Evolutionary conservation across 2,797 vertebrate species (phyloP), one percentile per base, ranked within the genome.

Genomic region (Crenichthys baileyi): DNA sequence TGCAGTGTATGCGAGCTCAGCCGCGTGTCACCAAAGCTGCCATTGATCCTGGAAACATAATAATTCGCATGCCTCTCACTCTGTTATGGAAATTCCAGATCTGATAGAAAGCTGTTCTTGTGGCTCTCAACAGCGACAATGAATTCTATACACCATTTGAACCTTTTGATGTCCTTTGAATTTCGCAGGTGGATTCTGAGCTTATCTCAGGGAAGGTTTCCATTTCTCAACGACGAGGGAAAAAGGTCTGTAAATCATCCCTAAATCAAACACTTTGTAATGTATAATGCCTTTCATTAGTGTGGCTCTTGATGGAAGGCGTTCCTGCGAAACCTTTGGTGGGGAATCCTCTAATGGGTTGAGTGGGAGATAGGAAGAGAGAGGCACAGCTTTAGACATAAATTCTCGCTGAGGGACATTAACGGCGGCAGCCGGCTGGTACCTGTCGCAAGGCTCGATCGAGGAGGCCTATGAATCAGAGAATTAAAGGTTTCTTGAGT

Each of bases 231-330:
- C 46, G 87, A 85, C 4, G 71, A 76, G 79, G 79, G 79, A 63
- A 91, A 48, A 81, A 88, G 80, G 85, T 87, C 87, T 79, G 90
- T 91, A 94, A 93, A 94, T 94, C 93, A 93, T 86, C 85, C 91
- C 91, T 93, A 94, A 93, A 94, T 94, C 94, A 94, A 94, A 92
- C 94, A 93, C 93, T 93, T 92, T 94, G 93, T 93, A 94, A 94
- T 92, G 92, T 92, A 92, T 91, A 94, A 92, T 92, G 93, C 91
- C 92, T 94, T 94, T 95, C 94, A 94, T 94, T 94, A 94, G 87
- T 31, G 84, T 29, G 85, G 83, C 93, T 93, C 87, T 70, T 92
- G 92, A 94, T 91, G 88, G 92, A 83, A 82, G 88, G 87, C 77
- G 31, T 90, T 91, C 79, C 83, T 24, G 71, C 76, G 74, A 91